Base-by-base conservation (phyloP, 2,888 invertebrate species). In the Biston betularia region DNA sequence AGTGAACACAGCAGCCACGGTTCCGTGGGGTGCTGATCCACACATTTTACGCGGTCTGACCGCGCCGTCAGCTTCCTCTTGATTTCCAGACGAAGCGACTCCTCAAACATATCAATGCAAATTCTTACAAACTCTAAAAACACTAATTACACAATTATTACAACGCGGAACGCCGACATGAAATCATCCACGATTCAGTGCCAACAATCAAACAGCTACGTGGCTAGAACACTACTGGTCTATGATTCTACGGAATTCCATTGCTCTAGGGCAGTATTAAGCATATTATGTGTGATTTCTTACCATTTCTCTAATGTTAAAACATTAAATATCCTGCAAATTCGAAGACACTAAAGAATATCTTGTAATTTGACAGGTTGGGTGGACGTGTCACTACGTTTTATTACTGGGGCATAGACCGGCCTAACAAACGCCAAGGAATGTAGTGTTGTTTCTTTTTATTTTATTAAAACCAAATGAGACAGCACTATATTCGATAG, bases 1-100 rank as follows among this genome's bases (percentile, higher is more conserved):
- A 99, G 94, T 46, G 99, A 98, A 80, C 98, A 99, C 60, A 99
- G 95, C 96, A 99, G 98, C 99, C 99, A 99, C 75, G 99, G 99
- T 88, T 99, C 99, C 48, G 97, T 95, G 0, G 99, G 99, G 90
- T 99, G 99, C 76, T 99, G 95, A 90, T 99, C 99, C 11, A 99
- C 98, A 88, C 98, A 98, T 94, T 99, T 99, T 58, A 99, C 99
- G 76, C 99, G 96, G 92, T 99, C 99, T 9, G 99, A 99, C 75
- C 99, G 96, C 61, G 99, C 99, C 63, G 99, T 98, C 87, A 99
- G 94, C 91, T 98, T 98, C 85, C 99, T 96, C 94, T 99, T 99
- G 87, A 99, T 99, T 91, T 99, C 99, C 89, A 99, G 95, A 88
- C 98, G 96, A 73, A 99, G 95, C 80, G 99, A 99, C 99, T 97